These are phyloP conservation scores for Drosophila tripunctata DNA, from an alignment of 2,888 invertebrate species.

Conservation along the genomic window DNA sequence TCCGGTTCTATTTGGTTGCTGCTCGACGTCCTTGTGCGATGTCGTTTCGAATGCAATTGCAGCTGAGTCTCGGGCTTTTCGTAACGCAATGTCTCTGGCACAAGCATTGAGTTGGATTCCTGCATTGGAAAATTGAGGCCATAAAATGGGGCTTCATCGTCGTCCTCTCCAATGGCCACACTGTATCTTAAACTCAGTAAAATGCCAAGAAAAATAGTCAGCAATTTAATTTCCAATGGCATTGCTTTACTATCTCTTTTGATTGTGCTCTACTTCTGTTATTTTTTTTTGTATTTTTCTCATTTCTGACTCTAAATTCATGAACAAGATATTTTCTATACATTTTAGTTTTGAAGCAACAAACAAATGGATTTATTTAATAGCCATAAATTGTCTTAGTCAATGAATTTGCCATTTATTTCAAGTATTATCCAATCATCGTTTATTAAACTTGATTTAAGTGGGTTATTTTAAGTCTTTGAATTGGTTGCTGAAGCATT, in stretches of 20 bases:
- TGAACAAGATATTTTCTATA: background rate
- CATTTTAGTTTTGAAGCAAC: background rate
- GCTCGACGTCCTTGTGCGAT: background rate
- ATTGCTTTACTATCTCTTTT: background rate
- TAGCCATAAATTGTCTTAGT: no score
- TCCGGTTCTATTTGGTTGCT: background rate
- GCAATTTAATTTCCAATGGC: constrained; percentile 19
- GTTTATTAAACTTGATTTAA: no score
- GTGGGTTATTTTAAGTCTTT: no score
- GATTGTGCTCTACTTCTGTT: background rate
- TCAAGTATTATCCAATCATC: no score
- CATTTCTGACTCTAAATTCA: constrained; percentile 1
- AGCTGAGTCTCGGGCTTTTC: background rate
- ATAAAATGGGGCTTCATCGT: background rate
- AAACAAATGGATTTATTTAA: no score
- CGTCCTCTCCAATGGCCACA: background rate
- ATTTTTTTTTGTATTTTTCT: background rate
- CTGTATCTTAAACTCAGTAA: background rate
- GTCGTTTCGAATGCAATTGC: constrained; percentile 7
- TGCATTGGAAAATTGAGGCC: background rate
- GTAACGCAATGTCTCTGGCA: background rate
- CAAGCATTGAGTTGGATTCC: background rate
- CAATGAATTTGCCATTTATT: no score
- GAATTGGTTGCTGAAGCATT: no score
- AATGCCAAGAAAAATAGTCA: constrained; percentile 2